Base-by-base conservation (phyloP, 2,888 invertebrate genomes). In the Drosophila helvetica region DNA sequence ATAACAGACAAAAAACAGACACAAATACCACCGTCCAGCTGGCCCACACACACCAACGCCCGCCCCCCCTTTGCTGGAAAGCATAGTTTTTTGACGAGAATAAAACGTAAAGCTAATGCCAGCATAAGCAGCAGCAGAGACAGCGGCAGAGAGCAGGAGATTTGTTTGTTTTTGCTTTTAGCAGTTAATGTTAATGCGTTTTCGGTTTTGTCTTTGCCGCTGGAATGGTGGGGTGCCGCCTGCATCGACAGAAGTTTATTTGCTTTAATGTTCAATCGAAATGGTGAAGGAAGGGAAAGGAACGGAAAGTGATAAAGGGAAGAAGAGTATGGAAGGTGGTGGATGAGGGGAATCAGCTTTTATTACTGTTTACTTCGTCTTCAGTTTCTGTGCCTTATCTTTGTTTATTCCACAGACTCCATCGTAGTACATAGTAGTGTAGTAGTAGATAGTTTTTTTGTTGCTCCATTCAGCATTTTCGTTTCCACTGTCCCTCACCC, bases 151-250 rank as follows among this genome's bases (percentile, higher is more conserved):
- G 46, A 33, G 55, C 43, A 30, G 64, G 52, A 65, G 61, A 53
- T 58, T 47, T 60, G 57, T 83, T 81, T 81, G 72, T 75, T 77
- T 79, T 73, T 68, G 60, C 74, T 85, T 85, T 85, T 85, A 85
- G 80, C 83, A 82, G 83, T 83, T 82, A 84, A 80, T 79, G 77
- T 77, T 80, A 80, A 82, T 84, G 79, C 75, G 81, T 84, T 82
- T 72, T 84, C 50, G 84, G 72, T 75, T 75, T 84, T 84, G 77
- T 78, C 71, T 71, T 80, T 78, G 33, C 54, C 38, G 53, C 9
- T 18, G 18, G 3, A 30, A 7, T 18, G 18, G 12, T 33, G 33
- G 10, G 52, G 52, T 50, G 60, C 33, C 15, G 47, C 42, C 48
- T 61, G 65, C 61, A 66, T 38, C 48, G 63, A 45, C 55, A 55